Evolutionary conservation across 2,888 invertebrate species (phyloP).

Genomic region (Lepidocyrtinus sp.): DNA sequence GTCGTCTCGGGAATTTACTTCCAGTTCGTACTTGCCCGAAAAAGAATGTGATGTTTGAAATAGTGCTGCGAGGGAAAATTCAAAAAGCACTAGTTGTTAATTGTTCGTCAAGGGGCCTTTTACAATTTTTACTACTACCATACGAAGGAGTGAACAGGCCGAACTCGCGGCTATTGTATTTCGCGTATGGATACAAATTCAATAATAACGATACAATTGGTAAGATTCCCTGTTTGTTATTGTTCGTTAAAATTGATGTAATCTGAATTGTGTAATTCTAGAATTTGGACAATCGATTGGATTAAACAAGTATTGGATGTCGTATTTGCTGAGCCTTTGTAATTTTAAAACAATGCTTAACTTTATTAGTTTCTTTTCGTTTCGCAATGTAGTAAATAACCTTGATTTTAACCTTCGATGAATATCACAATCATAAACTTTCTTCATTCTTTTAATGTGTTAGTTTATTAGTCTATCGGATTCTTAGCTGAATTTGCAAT

Average conservation of each 20-base stretch:
- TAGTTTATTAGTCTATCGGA: not conserved
- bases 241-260: not conserved
- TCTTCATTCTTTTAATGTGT: too few relatives aligned
- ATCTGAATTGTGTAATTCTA: not conserved
- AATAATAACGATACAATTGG: not conserved
- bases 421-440: too few relatives aligned
- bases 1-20: not conserved
- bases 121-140: not conserved
- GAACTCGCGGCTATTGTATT: constrained; percentile 6
- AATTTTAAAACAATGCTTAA: not conserved
- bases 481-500: not conserved
- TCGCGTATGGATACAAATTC: constrained; percentile 28
- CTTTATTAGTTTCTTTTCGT: not conserved
- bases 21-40: not conserved
- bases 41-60: not conserved
- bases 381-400: not conserved
- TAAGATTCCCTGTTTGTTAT: not conserved
- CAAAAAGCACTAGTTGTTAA: not conserved
- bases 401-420: too few relatives aligned
- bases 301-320: not conserved
- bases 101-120: not conserved
- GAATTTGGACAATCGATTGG: not conserved
- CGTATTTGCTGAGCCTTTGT: too few relatives aligned
- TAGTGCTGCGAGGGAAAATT: not conserved
- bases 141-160: not conserved